phyloP scores from a whole-genome alignment of 2,113 vertebrate species.

The Ameiurus melas region DNA sequence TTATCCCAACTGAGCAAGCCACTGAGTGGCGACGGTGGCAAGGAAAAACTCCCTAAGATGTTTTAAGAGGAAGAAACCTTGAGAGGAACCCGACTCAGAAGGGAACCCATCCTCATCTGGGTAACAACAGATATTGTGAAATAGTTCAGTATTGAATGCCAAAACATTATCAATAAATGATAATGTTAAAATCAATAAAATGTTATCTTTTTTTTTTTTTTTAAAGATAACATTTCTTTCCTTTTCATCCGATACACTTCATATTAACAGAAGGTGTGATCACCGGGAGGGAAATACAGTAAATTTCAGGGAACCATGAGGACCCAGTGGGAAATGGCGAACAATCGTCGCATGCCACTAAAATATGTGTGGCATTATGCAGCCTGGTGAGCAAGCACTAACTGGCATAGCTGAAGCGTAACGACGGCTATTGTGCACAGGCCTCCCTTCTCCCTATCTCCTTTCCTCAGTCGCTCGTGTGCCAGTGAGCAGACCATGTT shows the following conservation, averaged over 20 bases:
- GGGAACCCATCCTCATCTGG: too few relatives aligned
- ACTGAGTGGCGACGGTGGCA: too few relatives aligned
- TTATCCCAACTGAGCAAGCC: too few relatives aligned
- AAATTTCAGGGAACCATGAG: neutral
- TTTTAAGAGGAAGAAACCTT: too few relatives aligned
- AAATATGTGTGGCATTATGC: conserved; percentile 19
- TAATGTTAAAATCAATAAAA: too few relatives aligned
- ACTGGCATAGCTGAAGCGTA: conserved; percentile 20
- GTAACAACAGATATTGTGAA: too few relatives aligned
- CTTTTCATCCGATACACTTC: neutral
- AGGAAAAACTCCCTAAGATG: too few relatives aligned
- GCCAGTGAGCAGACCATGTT: conserved; percentile 36
- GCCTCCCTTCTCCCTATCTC: neutral
- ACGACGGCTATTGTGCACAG: conserved; percentile 23
- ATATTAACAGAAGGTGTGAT: neutral
- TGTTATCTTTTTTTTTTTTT: too few relatives aligned
- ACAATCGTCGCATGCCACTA: neutral
- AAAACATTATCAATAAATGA: too few relatives aligned
- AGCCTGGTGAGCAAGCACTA: neutral
- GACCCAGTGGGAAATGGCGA: neutral
- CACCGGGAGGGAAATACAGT: neutral
- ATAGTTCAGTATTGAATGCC: too few relatives aligned
- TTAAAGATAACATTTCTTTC: neutral
- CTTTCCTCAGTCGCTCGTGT: neutral
- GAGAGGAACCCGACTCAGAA: too few relatives aligned